phyloP scores from a whole-genome alignment of 2,113 vertebrate genomes.

The Synchiropus splendidus region DNA sequence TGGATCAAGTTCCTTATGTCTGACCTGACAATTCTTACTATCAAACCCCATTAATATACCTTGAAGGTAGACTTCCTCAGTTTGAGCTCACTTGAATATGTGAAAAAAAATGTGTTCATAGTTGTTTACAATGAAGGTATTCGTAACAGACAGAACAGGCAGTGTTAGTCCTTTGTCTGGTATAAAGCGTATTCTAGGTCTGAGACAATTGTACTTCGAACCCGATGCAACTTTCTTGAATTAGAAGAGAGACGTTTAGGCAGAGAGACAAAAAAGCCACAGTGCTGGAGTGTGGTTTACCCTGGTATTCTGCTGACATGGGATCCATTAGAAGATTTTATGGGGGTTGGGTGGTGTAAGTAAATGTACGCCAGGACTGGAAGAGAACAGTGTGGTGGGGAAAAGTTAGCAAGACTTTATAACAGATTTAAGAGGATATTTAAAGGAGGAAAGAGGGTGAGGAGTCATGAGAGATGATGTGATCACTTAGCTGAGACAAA shows the following conservation, averaged over 20 bases:
- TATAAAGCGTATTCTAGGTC: no score
- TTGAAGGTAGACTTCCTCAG: no score
- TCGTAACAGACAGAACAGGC: no score
- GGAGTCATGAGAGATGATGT: conserved; percentile 33
- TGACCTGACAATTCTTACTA: no score
- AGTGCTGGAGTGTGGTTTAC: conserved; percentile 57
- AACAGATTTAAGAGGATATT: conserved; percentile 28
- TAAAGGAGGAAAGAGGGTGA: conserved; percentile 31
- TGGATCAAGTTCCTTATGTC: no score
- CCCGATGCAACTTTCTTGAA: conserved; percentile 4
- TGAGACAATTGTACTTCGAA: no score
- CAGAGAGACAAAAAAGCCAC: conserved; percentile 54
- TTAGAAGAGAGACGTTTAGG: conserved; percentile 27
- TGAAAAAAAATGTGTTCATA: no score
- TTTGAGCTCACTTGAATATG: no score
- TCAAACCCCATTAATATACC: no score
- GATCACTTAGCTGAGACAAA: conserved; percentile 50
- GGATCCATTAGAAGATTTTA: conserved; percentile 53
- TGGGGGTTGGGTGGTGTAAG: conserved; percentile 8
- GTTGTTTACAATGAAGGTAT: no score
- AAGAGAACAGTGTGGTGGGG: conserved; percentile 2
- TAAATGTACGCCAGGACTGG: conserved; percentile 31
- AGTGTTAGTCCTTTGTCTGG: no score
- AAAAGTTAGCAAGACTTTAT: conserved; percentile 22
- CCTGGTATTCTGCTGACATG: conserved; percentile 62